These are phyloP conservation scores for Ataeniobius toweri DNA, from an alignment of 2,797 vertebrate genomes.

Conservation along the genomic window DNA sequence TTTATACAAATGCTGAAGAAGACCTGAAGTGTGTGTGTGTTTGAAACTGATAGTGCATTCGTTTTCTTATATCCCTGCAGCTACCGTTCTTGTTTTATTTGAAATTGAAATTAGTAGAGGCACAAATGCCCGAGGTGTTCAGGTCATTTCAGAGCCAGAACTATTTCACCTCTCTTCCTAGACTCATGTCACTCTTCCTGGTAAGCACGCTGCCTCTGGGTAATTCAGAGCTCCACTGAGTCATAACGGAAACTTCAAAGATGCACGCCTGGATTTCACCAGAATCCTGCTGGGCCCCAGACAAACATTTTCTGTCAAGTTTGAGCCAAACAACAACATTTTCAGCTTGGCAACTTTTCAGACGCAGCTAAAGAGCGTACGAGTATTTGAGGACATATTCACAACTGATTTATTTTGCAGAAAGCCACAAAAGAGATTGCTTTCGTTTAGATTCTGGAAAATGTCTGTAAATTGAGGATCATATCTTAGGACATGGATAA, in stretches of 20 bases:
- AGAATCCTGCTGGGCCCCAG: constrained; percentile 23
- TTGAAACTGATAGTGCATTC: background rate
- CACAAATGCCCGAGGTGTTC: background rate
- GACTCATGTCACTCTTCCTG: background rate
- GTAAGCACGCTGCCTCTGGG: constrained; percentile 34
- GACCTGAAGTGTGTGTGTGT: constrained; percentile 2
- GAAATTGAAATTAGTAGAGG: constrained; percentile 13
- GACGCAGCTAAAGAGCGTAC: background rate
- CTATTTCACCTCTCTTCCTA: constrained; percentile 15
- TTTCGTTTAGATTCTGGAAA: background rate
- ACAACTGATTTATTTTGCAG: background rate
- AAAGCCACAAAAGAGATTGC: background rate
- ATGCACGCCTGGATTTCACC: constrained; percentile 38
- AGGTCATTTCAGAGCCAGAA: constrained; percentile 7
- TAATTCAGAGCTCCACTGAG: constrained; percentile 43
- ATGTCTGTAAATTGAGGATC: background rate
- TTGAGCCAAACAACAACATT: background rate
- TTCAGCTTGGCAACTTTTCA: constrained; percentile 17
- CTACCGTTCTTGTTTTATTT: background rate
- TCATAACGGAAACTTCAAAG: constrained; percentile 43
- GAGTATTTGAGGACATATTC: background rate
- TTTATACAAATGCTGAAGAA: background rate
- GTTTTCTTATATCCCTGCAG: background rate
- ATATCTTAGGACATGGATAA: background rate
- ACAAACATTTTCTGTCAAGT: constrained; percentile 44